Percentiles rank a stretch among this genome's conserved stretches.
Conservation (phyloP, 2,113 vertebrate genomes). For the Bubo blakistoni region DNA sequence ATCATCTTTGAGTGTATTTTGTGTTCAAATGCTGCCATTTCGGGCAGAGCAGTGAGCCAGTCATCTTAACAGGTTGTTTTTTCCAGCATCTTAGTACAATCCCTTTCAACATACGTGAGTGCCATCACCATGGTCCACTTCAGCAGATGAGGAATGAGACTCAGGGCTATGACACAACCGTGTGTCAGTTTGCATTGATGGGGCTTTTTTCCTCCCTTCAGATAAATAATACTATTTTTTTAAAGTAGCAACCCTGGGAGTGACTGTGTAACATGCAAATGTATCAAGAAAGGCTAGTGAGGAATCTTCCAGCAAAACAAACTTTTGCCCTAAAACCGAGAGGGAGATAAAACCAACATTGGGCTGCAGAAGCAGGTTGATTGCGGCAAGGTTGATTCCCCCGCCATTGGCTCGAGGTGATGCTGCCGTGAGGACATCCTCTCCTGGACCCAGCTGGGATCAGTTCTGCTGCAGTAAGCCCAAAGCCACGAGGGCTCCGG, state of each 20-base stretch:
- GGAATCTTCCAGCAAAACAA: neutral
- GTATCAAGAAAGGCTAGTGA: neutral
- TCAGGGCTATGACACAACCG: neutral
- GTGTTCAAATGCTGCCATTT: constrained; percentile 38
- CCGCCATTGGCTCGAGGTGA: rapidly evolving
- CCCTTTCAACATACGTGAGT: neutral
- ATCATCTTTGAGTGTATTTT: constrained; percentile 35
- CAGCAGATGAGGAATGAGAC: neutral
- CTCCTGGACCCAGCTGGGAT: neutral
- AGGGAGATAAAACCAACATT: neutral
- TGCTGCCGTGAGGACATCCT: neutral
- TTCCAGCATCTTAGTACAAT: neutral
- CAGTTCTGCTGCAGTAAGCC: neutral
- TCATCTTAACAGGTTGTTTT: constrained; percentile 51
- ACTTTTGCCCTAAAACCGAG: neutral
- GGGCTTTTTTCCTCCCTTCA: neutral
- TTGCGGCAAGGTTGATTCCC: neutral
- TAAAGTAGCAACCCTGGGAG: neutral
- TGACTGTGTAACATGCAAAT: neutral
- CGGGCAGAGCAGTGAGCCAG: neutral
- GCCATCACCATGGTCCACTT: neutral
- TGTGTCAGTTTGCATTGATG: neutral
- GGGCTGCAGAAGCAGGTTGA: neutral
- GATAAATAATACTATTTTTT: neutral
- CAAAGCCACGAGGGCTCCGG: neutral